Evolutionary conservation across 2,113 vertebrate genomes (phyloP).

Genomic region (Columba livia): DNA sequence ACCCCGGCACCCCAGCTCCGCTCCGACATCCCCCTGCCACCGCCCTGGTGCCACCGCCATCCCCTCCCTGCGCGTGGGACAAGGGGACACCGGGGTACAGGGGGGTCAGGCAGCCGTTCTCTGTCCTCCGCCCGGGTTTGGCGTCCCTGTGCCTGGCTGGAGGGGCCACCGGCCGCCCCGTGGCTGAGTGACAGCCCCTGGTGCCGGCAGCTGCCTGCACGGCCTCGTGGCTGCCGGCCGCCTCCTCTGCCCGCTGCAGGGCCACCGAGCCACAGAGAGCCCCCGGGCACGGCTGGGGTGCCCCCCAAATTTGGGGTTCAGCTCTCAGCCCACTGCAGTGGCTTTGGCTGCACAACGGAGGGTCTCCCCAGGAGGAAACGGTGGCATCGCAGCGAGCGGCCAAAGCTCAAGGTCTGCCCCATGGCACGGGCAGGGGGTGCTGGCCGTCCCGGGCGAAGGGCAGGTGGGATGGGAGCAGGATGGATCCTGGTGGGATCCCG

Average conservation of each 20-base stretch:
- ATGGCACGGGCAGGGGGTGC: neutral
- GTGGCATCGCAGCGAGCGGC: fast-evolving
- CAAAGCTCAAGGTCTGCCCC: constrained; percentile 39
- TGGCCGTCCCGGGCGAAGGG: neutral
- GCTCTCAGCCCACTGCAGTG: fast-evolving
- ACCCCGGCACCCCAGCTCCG: neutral
- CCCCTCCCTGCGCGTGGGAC: neutral
- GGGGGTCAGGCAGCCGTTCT: neutral
- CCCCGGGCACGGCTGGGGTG: fast-evolving
- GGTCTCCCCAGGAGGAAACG: neutral
- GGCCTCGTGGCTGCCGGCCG: neutral
- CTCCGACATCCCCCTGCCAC: neutral
- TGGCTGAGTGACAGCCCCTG: constrained; percentile 50
- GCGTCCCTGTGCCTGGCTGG: neutral
- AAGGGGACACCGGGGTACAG: neutral
- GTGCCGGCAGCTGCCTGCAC: constrained; percentile 38
- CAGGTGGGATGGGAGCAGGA: neutral
- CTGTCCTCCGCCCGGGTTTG: neutral
- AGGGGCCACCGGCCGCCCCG: neutral
- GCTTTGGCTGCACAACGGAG: neutral
- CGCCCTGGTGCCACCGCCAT: neutral
- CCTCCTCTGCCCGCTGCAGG: neutral
- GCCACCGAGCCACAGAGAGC: neutral
- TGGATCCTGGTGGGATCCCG: neutral
- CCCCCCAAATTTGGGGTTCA: neutral